phyloP scores from a whole-genome alignment of 2,113 vertebrate genomes.

The Dicaeum eximium region DNA sequence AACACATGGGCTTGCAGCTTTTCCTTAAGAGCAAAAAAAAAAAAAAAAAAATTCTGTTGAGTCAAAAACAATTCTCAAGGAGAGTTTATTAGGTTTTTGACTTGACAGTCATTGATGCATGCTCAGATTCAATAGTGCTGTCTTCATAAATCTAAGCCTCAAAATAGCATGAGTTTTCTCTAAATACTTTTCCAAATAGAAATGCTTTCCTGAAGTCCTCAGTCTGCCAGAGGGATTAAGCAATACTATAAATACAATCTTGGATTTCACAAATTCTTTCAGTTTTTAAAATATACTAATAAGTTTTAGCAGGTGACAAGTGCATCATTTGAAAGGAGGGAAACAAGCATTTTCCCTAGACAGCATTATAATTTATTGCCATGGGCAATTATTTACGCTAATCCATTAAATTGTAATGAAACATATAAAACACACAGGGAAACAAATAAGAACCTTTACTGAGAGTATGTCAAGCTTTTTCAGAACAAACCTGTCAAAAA shows the following conservation, averaged over 20 bases:
- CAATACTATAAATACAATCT: neutral
- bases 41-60: neutral
- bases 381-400: neutral
- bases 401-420: neutral
- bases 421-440: neutral
- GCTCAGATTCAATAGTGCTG: neutral
- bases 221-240: neutral
- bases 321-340: neutral
- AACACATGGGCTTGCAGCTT: neutral
- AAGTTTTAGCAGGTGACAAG: neutral
- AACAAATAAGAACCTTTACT: neutral
- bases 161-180: neutral
- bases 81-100: neutral
- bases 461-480: neutral
- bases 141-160: neutral
- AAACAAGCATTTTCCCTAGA: neutral
- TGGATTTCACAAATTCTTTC: neutral
- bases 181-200: neutral
- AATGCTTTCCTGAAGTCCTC: neutral
- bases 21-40: neutral
- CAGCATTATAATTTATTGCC: neutral
- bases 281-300: neutral
- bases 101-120: neutral
- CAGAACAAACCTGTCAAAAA: neutral
- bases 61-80: neutral